Evolutionary conservation across 2,888 invertebrate species (phyloP), one percentile per base, ranked within the genome.

Genomic region (Drosophila prolongata): DNA sequence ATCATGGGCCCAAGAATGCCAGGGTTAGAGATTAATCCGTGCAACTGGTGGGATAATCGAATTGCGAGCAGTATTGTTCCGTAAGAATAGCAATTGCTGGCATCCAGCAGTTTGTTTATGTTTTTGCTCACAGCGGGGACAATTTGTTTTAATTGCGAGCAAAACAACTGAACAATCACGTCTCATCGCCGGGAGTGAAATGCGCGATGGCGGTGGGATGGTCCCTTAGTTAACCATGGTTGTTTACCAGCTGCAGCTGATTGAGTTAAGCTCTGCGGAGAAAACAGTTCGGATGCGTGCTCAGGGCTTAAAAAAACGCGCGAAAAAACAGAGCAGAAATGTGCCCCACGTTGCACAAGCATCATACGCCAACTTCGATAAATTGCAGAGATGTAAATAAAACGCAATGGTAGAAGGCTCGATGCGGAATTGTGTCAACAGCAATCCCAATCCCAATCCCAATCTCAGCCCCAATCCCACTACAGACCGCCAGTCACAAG

Each of bases 391-490:
- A 64, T 70, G 80, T 75, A 82, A 88, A 84, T 83, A 88, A 82
- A 80, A 62, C 70, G 83, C 71, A 74, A 64, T 68, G 70, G 71
- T 57, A 67, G 65, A 60, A 76, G 75, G 76, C 75, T 59, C 79
- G 58, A 54, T 46, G 61, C 62, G 59, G 55, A 85, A 85, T 77
- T 88, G 80, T 85, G 84, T 86, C 84, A 88, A 85, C 89, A 85
- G 66, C 69, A 71, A 72, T 56, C 34, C 34, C 61, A 38, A 19
- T 56, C 34, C 34, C 61, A 38, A 19, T 35, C 11, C 8, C 49
- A 43, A 24, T 30, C 34, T 2, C 56, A 72, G 54, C 56, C 49
- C 57, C 60, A 27, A 47, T 34, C 47, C 34, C 30, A 30, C 8
- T n/a, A 6, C 38, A 38, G 13, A 11, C 34, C 34, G 49, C 44